phyloP scores from a whole-genome alignment of 2,797 vertebrate genomes.

The Tolypeutes matacus region DNA sequence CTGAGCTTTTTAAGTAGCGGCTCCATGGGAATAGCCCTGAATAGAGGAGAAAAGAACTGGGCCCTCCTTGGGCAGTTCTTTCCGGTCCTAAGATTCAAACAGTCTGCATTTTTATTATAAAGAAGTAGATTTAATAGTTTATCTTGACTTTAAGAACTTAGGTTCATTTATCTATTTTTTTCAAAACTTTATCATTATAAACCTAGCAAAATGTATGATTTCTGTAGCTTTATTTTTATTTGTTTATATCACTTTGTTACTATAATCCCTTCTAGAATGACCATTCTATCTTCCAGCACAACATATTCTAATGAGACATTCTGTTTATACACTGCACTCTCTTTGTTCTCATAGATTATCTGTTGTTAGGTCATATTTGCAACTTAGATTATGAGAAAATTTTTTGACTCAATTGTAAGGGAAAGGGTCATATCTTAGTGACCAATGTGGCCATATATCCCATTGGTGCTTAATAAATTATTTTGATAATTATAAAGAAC shows the following conservation, averaged over 20 bases:
- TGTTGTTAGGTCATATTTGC: not conserved
- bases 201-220: not conserved
- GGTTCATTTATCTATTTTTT: slow-evolving; percentile 37
- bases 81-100: not conserved
- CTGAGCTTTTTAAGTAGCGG: not conserved
- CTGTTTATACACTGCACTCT: not conserved
- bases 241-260: slow-evolving; percentile 8
- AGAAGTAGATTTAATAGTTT: slow-evolving; percentile 12
- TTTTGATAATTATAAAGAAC: not conserved
- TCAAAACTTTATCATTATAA: not conserved
- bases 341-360: not conserved
- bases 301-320: not conserved
- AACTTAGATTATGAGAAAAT: not conserved
- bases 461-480: not conserved
- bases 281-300: not conserved
- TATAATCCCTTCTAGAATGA: not conserved
- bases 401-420: not conserved
- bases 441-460: not conserved
- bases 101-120: slow-evolving; percentile 18
- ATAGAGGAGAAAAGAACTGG: not conserved
- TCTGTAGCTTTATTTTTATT: not conserved
- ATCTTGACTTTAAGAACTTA: slow-evolving; percentile 24
- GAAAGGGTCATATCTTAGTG: not conserved
- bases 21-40: not conserved
- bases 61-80: not conserved